Evolutionary conservation across 1,140 invertebrate genomes (phyloP).

Genomic region (Aethina tumida): DNA sequence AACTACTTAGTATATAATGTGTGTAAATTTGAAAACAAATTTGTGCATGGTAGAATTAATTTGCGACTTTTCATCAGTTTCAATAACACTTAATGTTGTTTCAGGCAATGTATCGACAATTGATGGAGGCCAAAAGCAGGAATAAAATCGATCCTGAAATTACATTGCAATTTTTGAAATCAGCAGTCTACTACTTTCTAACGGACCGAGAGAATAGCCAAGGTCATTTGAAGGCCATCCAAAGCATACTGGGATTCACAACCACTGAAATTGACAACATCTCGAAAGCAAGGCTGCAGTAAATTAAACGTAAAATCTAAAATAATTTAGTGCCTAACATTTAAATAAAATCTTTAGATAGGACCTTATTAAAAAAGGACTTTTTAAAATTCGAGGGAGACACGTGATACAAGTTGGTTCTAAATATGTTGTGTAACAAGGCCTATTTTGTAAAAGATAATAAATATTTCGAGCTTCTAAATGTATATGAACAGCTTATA

Average conservation of each 20-base stretch:
- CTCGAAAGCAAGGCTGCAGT: slow-evolving; percentile 46
- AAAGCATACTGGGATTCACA: slow-evolving; percentile 74
- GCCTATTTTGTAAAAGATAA: too few relatives aligned
- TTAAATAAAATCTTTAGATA: too few relatives aligned
- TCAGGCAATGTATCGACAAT: slow-evolving; percentile 72
- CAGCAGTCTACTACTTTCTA: slow-evolving; percentile 81
- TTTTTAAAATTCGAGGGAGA: too few relatives aligned
- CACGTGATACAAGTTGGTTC: too few relatives aligned
- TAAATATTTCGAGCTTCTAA: too few relatives aligned
- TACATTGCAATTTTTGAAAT: slow-evolving; percentile 79
- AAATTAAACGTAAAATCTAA: slow-evolving; percentile 14
- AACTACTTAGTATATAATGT: too few relatives aligned
- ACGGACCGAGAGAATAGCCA: slow-evolving; percentile 77
- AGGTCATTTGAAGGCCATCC: slow-evolving; percentile 74
- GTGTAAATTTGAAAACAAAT: too few relatives aligned
- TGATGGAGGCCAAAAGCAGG: slow-evolving; percentile 60
- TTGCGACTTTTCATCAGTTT: too few relatives aligned
- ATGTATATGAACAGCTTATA: too few relatives aligned
- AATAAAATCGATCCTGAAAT: slow-evolving; percentile 71
- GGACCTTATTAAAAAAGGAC: too few relatives aligned
- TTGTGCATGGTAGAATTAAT: too few relatives aligned
- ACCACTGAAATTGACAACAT: slow-evolving; percentile 66
- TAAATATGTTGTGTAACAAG: too few relatives aligned
- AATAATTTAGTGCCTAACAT: slow-evolving; percentile 16
- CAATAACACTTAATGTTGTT: slow-evolving; percentile 32